phyloP scores from a whole-genome alignment of 1,140 invertebrate genomes.

The Kradibia gibbosae region DNA sequence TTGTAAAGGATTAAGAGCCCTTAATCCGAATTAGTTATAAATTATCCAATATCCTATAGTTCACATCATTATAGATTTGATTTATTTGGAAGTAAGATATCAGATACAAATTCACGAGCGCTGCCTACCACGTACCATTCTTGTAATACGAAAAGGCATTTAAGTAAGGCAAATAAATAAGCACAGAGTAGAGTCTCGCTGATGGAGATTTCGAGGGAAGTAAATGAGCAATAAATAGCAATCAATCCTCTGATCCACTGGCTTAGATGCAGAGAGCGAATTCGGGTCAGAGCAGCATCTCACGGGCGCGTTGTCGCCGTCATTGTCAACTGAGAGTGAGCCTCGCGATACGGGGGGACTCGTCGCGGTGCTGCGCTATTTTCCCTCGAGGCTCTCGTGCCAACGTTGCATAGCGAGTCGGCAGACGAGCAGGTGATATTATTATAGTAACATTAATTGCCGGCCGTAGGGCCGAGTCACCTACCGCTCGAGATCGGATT shows the following conservation, averaged over 20 bases:
- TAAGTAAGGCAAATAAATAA: neutral
- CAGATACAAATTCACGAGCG: too few relatives aligned
- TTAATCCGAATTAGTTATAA: neutral
- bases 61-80: neutral
- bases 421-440: constrained; percentile 5
- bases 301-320: neutral
- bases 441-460: constrained; percentile 33
- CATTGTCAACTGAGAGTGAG: constrained; percentile 26
- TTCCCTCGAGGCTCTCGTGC: neutral
- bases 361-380: constrained; percentile 21
- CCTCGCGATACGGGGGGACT: neutral
- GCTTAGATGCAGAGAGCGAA: neutral
- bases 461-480: neutral
- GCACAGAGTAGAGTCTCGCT: neutral
- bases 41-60: neutral
- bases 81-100: neutral
- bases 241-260: constrained; percentile 14
- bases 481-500: neutral
- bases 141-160: too few relatives aligned
- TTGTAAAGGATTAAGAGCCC: neutral
- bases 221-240: neutral
- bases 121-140: too few relatives aligned
- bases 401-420: neutral
- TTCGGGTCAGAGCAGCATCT: constrained; percentile 24
- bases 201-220: neutral